Percentiles rank a stretch among this genome's conserved stretches.
phyloP scores from a whole-genome alignment of 1,140 invertebrate species.

The Araneus ventricosus region DNA sequence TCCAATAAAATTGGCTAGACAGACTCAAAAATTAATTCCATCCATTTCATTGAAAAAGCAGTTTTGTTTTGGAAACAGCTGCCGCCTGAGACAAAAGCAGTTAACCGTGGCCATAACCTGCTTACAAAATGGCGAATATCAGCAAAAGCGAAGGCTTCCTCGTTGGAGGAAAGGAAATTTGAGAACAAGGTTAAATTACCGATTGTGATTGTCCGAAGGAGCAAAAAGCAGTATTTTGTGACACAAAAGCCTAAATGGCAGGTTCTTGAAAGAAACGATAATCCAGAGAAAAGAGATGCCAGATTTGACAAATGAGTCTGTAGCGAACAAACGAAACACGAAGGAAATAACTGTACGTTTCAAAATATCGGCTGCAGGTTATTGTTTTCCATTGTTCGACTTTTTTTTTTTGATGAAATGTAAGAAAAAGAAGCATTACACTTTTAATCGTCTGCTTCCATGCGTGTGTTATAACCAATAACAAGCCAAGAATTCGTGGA shows the following conservation, averaged over 20 bases:
- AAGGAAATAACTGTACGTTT: not conserved
- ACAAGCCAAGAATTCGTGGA: too few species aligned
- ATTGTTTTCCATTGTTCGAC: slow-evolving; percentile 1
- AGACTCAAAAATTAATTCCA: not conserved
- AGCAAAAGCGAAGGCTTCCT: not conserved
- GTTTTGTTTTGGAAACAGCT: not conserved
- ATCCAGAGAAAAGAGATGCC: not conserved
- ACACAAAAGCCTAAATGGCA: slow-evolving; percentile 36
- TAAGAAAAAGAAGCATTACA: not conserved
- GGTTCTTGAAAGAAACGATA: not conserved
- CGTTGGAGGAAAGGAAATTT: slow-evolving; percentile 2
- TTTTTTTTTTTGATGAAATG: not conserved
- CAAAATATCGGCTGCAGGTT: not conserved
- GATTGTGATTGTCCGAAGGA: slow-evolving; percentile 21
- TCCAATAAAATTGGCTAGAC: too few species aligned
- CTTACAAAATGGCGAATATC: not conserved
- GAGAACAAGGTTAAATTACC: slow-evolving; percentile 51
- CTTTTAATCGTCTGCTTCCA: not conserved
- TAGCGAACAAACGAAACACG: not conserved
- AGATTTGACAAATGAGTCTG: not conserved
- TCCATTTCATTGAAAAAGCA: not conserved
- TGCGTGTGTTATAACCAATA: not conserved
- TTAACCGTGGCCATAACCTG: not conserved
- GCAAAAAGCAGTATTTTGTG: not conserved
- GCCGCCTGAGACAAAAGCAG: too few species aligned